Evolutionary conservation across 2,797 vertebrate species (phyloP).

Genomic region (Schizopygopsis pylzovi): DNA sequence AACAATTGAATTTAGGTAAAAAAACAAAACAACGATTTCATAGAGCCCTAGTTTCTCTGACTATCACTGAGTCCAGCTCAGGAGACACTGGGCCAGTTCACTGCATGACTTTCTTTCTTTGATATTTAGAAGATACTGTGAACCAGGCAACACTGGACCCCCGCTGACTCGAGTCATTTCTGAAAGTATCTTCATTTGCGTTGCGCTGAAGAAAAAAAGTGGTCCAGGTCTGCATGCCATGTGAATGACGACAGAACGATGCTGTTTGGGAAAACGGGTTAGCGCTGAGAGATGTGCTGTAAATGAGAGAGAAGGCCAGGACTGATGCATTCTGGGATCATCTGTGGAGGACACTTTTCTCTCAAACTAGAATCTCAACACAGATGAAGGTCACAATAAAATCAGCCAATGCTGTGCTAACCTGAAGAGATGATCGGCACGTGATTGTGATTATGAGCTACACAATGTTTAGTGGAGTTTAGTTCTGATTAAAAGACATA

Average conservation of each 20-base stretch:
- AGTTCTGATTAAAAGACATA: background rate
- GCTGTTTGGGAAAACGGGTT: no score
- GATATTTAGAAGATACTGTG: background rate
- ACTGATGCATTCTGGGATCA: slow-evolving; percentile 6
- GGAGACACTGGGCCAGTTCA: background rate
- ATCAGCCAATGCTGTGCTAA: no score
- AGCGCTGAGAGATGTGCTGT: background rate
- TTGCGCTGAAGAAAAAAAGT: background rate
- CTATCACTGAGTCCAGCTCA: background rate
- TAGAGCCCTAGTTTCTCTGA: no score
- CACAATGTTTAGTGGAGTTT: background rate
- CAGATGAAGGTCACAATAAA: no score
- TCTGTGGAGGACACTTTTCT: background rate
- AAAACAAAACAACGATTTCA: no score
- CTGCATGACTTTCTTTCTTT: background rate
- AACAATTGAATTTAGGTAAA: no score
- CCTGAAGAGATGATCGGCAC: no score
- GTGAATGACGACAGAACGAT: background rate
- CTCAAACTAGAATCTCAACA: background rate
- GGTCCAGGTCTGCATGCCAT: background rate
- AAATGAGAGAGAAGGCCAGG: background rate
- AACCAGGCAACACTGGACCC: background rate
- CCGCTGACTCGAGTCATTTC: background rate
- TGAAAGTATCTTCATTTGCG: background rate
- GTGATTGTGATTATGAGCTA: background rate